phyloP scores from a whole-genome alignment of 2,888 invertebrate species.

The Lepidocyrtoides sp. region DNA sequence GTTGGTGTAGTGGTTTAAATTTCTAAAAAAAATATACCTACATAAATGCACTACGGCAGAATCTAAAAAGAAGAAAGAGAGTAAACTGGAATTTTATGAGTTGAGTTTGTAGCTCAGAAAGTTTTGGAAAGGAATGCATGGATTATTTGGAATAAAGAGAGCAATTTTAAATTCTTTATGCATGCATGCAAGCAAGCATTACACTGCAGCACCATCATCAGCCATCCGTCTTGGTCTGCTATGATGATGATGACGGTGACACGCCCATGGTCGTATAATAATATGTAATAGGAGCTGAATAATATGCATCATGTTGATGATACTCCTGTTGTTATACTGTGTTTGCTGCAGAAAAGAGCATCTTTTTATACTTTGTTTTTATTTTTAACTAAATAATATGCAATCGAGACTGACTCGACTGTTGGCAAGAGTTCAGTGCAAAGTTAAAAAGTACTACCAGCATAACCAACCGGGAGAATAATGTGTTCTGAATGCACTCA shows the following conservation, averaged over 20 bases:
- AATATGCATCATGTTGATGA: too few species aligned
- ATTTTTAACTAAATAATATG: too few species aligned
- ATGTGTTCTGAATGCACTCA: not conserved
- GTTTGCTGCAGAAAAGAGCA: too few species aligned
- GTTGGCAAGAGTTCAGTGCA: too few species aligned
- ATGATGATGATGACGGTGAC: not conserved
- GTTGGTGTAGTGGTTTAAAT: not conserved
- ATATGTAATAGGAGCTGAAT: not conserved
- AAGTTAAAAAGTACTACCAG: too few species aligned
- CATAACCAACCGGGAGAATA: not conserved
- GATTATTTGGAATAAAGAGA: conserved; percentile 6
- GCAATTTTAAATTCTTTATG: conserved; percentile 37
- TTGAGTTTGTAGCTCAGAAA: not conserved
- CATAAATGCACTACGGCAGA: not conserved
- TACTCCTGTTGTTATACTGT: too few species aligned
- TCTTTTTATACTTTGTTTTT: too few species aligned
- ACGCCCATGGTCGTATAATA: conserved; percentile 7
- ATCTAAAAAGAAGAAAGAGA: not conserved
- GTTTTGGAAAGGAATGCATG: not conserved
- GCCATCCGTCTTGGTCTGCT: conserved; percentile 19
- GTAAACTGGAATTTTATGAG: not conserved
- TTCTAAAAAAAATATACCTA: not conserved
- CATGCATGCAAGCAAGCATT: conserved; percentile 6
- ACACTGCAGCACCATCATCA: not conserved
- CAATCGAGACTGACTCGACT: too few species aligned